Conservation (phyloP, 2,888 invertebrate species). For the Nemapogon koenigi region DNA sequence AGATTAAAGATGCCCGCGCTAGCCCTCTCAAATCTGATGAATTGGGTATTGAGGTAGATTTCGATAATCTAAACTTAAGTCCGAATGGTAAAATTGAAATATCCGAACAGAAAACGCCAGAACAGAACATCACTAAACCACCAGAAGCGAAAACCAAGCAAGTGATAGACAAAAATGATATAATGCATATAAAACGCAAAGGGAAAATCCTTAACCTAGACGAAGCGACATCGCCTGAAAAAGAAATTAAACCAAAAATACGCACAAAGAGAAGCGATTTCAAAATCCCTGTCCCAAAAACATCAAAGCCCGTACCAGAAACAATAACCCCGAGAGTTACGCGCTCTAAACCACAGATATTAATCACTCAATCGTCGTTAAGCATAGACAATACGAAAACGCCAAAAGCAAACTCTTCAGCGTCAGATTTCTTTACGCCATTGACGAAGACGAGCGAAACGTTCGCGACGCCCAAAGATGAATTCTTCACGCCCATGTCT, state of each 20-base stretch:
- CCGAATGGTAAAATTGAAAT: constrained; percentile 19
- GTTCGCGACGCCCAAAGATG: constrained; percentile 24
- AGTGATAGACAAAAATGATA: constrained; percentile 34
- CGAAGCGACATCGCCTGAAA: constrained; percentile 24
- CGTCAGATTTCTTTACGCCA: constrained; percentile 32
- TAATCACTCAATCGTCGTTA: constrained; percentile 19
- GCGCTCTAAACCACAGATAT: constrained; percentile 22
- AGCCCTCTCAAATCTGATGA: constrained; percentile 17
- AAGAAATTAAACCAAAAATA: constrained; percentile 11
- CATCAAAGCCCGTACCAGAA: constrained; percentile 29
- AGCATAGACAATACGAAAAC: constrained; percentile 18
- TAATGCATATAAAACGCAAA: constrained; percentile 32
- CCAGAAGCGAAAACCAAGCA: constrained; percentile 20
- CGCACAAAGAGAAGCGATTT: no score
- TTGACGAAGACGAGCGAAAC: neutral
- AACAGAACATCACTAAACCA: constrained; percentile 22
- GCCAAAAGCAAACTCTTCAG: constrained; percentile 16
- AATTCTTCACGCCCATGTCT: constrained; percentile 42
- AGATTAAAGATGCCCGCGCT: constrained; percentile 20
- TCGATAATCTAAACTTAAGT: constrained; percentile 28
- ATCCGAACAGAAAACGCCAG: constrained; percentile 27
- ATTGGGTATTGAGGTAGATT: constrained; percentile 24
- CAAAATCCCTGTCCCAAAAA: constrained; percentile 39
- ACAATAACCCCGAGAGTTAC: constrained; percentile 31
- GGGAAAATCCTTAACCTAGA: constrained; percentile 38